Evolutionary conservation across 2,797 vertebrate species (phyloP), one percentile per base, ranked within the genome.

Genomic region (Gallinago nigripennis): DNA sequence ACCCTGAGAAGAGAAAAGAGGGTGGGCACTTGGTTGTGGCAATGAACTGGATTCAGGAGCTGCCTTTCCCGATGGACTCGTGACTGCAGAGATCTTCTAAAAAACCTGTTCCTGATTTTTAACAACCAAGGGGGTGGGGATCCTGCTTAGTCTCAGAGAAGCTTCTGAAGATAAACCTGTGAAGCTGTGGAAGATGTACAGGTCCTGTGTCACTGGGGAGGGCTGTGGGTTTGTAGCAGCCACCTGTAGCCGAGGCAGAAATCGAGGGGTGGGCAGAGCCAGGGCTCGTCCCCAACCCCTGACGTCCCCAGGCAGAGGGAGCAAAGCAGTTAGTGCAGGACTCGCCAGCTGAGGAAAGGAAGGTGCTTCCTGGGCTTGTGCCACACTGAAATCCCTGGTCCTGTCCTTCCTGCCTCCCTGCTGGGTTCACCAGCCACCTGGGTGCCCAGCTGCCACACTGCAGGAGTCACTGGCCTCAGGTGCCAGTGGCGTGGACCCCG

Each of bases 401-500:
- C 3, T 1, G 0, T 9, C 11, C 12, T 31, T 16, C 37, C 24
- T 89, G 61, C 53, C 35, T 53, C 57, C 35, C 48, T 33, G 46
- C 33, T 43, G 77, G 39, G 27, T 28, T 46, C 24, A 4, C 53
- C 45, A 16, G 46, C 23, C n/a, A 33, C 4, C 5, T 5, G 1
- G 12, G 21, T 35, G 39, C 16, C 30, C 45, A 0, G 9, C 54
- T 64, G 54, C 51, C 6, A 3, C 53, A 60, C 31, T 41, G 41
- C 35, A 21, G 61, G 12, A 68, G 2, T 39, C 18, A 3, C 25
- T 9, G 54, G 25, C 28, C 15, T 58, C 41, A 8, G 16, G 23
- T 16, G 6, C 15, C 8, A 0, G 25, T 60, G 13, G 12, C 2
- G 0, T 4, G 45, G 23, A 18, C 24, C 16, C 21, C 0, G 0